Evolutionary conservation across 2,888 invertebrate genomes (phyloP).

Genomic region (Microchrysa polita): DNA sequence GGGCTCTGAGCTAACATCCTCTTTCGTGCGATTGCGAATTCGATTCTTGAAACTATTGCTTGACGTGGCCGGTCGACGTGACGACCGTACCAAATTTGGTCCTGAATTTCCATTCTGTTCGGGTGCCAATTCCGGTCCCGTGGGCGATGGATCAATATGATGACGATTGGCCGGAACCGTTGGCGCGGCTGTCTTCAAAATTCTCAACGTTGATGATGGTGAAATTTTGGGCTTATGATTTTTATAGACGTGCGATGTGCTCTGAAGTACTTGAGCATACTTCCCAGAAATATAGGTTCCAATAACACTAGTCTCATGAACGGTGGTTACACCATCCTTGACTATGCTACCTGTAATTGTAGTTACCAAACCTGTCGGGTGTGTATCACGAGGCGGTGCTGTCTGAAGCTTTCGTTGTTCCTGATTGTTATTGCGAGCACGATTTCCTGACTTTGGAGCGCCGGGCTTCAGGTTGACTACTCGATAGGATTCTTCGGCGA

Average conservation of each 20-base stretch:
- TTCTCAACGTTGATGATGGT: conserved; percentile 73
- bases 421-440: conserved; percentile 57
- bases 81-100: conserved; percentile 64
- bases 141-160: conserved; percentile 72
- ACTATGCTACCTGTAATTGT: conserved; percentile 85
- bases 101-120: conserved; percentile 66
- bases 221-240: conserved; percentile 71
- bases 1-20: conserved; percentile 58
- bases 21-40: conserved; percentile 64
- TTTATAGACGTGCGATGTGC: conserved; percentile 76
- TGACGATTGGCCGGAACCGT: conserved; percentile 65
- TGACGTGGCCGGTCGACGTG: conserved; percentile 67
- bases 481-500: conserved; percentile 85
- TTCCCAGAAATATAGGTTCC: conserved; percentile 88
- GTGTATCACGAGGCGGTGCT: conserved; percentile 69
- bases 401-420: conserved; percentile 59
- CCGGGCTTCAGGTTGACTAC: conserved; percentile 80
- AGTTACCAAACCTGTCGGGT: conserved; percentile 83
- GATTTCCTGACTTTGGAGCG: conserved; percentile 63
- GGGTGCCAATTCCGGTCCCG: conserved; percentile 68
- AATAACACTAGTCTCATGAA: conserved; percentile 89
- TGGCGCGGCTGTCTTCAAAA: conserved; percentile 81
- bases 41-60: conserved; percentile 70
- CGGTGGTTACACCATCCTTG: conserved; percentile 82
- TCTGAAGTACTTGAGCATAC: conserved; percentile 87